These are phyloP conservation scores for Drosophila littoralis DNA, from an alignment of 1,140 invertebrate species.

Conservation along the genomic window DNA sequence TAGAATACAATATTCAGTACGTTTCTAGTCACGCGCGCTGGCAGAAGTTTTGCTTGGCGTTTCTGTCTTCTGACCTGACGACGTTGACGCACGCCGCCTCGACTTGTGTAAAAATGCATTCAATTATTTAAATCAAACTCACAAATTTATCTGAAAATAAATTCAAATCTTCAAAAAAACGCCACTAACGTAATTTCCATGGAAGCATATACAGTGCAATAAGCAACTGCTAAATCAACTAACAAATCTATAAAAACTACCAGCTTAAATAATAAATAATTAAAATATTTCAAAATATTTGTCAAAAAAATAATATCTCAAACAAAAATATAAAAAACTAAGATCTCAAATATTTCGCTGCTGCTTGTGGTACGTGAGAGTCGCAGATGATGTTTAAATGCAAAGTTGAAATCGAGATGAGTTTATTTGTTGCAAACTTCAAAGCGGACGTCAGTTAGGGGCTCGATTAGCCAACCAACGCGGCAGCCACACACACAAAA, in stretches of 20 bases:
- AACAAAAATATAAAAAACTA: constrained; percentile 38
- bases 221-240: constrained; percentile 48
- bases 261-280: constrained; percentile 4
- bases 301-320: constrained; percentile 10
- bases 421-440: constrained; percentile 47
- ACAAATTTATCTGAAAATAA: constrained; percentile 31
- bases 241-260: constrained; percentile 11
- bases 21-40: constrained; percentile 83
- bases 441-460: constrained; percentile 40
- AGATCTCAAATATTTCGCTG: constrained; percentile 48
- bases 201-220: constrained; percentile 44
- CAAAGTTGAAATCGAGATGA: constrained; percentile 19
- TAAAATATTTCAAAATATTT: constrained; percentile 35
- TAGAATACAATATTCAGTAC: constrained; percentile 80
- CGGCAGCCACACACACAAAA: constrained; percentile 37
- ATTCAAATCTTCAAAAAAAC: constrained; percentile 30
- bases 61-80: constrained; percentile 59
- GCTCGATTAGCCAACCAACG: constrained; percentile 75
- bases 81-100: constrained; percentile 68
- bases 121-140: constrained; percentile 50
- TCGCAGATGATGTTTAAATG: constrained; percentile 39
- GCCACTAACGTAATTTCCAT: constrained; percentile 14
- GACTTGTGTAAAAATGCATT: constrained; percentile 75
- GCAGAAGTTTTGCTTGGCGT: constrained; percentile 78
- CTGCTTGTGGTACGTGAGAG: constrained; percentile 71